Percentiles rank a stretch among this genome's conserved stretches.
Conservation (phyloP, 2,113 vertebrate species). For the Oncorhynchus nerka region DNA sequence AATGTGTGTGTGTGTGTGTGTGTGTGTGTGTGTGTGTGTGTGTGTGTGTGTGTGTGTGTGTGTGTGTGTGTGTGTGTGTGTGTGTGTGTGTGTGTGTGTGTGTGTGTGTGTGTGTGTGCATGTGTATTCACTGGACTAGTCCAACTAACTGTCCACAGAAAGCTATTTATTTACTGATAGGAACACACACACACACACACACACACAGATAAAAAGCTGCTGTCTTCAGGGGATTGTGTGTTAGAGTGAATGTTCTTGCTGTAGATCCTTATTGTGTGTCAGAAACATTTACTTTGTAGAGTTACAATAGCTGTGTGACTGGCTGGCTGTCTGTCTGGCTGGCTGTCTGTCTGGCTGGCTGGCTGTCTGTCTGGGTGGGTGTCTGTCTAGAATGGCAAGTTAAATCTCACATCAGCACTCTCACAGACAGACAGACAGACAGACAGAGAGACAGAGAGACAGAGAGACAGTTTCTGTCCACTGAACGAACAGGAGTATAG, state of each 20-base stretch:
- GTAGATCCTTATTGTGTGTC: not conserved
- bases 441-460: not conserved
- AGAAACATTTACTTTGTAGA: not conserved
- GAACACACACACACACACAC: slow-evolving; percentile 7
- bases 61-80: slow-evolving; percentile 6
- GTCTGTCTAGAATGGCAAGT: not conserved
- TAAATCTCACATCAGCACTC: slow-evolving; percentile 11
- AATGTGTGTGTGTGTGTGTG: slow-evolving; percentile 28
- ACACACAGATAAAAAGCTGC: slow-evolving; percentile 20
- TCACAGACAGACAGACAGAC: not conserved
- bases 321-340: slow-evolving; percentile 8
- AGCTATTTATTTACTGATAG: slow-evolving; percentile 50
- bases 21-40: slow-evolving; percentile 17
- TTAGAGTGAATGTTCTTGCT: not conserved
- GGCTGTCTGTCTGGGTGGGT: not conserved
- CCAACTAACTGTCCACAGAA: slow-evolving; percentile 52
- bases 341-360: slow-evolving; percentile 6
- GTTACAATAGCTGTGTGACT: slow-evolving; percentile 23
- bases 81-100: not conserved
- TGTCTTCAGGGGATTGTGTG: not conserved
- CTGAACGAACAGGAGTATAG: too few relatives aligned
- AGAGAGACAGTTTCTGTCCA: not conserved
- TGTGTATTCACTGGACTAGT: slow-evolving; percentile 30
- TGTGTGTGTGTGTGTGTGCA: slow-evolving; percentile 12
- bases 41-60: slow-evolving; percentile 1